Evolutionary conservation across 2,888 invertebrate species (phyloP).

Genomic region (Polydrusus pterygomalis): DNA sequence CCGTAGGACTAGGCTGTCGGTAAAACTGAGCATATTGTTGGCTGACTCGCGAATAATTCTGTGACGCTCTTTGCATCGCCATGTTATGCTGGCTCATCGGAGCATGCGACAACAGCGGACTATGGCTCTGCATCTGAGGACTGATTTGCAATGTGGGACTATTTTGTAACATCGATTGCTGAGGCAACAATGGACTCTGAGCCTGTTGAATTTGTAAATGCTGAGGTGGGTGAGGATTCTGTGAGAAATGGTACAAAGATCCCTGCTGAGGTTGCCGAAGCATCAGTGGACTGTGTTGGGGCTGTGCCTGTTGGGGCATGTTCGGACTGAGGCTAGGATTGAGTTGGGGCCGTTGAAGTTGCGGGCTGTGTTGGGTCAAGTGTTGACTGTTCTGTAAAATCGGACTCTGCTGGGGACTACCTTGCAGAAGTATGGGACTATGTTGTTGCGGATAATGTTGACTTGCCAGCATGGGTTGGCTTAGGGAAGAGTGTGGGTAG

Average conservation of each 20-base stretch:
- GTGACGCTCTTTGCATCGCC: conserved; percentile 34
- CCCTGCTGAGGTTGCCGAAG: no score
- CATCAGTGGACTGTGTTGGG: no score
- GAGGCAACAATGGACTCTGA: conserved; percentile 45
- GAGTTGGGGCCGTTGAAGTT: conserved; percentile 54
- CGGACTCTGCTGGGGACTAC: conserved; percentile 57
- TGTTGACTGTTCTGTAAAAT: conserved; percentile 55
- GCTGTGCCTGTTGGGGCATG: no score
- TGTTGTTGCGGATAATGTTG: conserved; percentile 49
- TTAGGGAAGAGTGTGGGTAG: conserved; percentile 51
- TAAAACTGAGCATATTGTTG: conserved; percentile 54
- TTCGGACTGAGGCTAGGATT: conserved; percentile 1
- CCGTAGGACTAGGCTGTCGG: conserved; percentile 63
- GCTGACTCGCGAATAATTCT: conserved; percentile 40
- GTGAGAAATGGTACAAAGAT: no score
- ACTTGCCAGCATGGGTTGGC: conserved; percentile 36
- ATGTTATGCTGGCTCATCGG: conserved; percentile 55
- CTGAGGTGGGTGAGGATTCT: no score
- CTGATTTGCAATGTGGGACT: conserved; percentile 57
- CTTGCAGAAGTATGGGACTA: conserved; percentile 52
- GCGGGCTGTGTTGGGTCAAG: conserved; percentile 54
- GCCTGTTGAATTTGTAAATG: no score
- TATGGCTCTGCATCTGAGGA: conserved; percentile 50
- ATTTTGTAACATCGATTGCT: conserved; percentile 54
- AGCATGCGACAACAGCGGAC: conserved; percentile 54